Conservation (phyloP, 2,113 vertebrate genomes). For the Gambusia holbrooki region DNA sequence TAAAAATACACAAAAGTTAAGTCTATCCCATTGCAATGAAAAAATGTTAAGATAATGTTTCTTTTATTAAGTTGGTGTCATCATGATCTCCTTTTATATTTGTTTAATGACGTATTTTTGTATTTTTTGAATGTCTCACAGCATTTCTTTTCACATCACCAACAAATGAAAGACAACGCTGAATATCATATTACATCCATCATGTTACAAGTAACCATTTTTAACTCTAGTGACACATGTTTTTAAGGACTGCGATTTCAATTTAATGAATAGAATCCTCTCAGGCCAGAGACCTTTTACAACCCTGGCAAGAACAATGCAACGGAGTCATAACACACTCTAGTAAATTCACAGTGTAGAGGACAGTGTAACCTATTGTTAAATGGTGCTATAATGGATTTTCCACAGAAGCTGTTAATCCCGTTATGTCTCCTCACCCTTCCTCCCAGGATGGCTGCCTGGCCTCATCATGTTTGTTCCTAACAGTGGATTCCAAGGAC, state of each 20-base stretch:
- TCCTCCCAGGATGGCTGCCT: constrained; percentile 39
- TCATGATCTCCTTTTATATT: too few relatives aligned
- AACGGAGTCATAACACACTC: constrained; percentile 28
- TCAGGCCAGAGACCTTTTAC: constrained; percentile 41
- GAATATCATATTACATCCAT: too few relatives aligned
- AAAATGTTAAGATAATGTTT: too few relatives aligned
- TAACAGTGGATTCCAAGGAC: constrained; percentile 22
- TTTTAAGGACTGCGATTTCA: constrained; percentile 12
- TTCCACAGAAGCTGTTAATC: constrained; percentile 58
- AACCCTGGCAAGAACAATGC: constrained; percentile 9
- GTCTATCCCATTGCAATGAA: too few relatives aligned
- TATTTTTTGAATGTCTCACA: too few relatives aligned
- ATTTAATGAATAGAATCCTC: constrained; percentile 19
- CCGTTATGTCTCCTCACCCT: constrained; percentile 34
- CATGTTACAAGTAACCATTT: background rate
- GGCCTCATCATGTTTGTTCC: constrained; percentile 38
- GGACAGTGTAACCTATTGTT: constrained; percentile 60
- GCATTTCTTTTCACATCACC: too few relatives aligned
- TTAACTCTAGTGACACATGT: background rate
- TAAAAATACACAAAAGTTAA: too few relatives aligned
- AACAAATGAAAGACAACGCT: too few relatives aligned
- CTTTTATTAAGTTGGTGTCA: too few relatives aligned
- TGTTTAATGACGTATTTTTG: too few relatives aligned
- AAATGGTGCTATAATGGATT: constrained; percentile 51
- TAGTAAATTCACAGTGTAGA: constrained; percentile 32